A percentile compares a stretch with the other conserved stretches of the same genome.
Conservation (phyloP, 2,113 vertebrate species). For the Lutjanus erythropterus region DNA sequence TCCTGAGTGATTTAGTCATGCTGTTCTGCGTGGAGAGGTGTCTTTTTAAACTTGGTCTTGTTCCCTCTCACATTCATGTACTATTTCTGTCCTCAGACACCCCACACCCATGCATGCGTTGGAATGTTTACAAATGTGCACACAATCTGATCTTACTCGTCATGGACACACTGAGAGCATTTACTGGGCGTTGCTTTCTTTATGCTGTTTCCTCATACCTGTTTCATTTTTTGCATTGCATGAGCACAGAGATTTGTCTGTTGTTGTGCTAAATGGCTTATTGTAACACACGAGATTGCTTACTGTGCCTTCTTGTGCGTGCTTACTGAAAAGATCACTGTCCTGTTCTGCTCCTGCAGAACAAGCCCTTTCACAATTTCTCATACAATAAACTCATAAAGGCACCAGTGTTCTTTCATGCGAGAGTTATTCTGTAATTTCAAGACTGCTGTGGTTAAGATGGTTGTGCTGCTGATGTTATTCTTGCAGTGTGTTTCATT, state of each 20-base stretch:
- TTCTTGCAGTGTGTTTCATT: neutral
- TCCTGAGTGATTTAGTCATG: slow-evolving; percentile 81
- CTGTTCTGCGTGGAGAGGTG: slow-evolving; percentile 55
- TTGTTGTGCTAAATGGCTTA: slow-evolving; percentile 32
- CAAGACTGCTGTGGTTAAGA: neutral
- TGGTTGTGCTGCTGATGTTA: neutral
- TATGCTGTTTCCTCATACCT: slow-evolving; percentile 13
- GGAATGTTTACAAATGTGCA: slow-evolving; percentile 42
- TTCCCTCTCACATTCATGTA: slow-evolving; percentile 57
- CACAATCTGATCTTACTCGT: slow-evolving; percentile 32
- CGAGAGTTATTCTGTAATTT: slow-evolving; percentile 35
- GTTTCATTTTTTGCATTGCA: neutral
- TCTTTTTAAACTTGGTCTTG: slow-evolving; percentile 67
- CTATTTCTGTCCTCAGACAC: slow-evolving; percentile 71
- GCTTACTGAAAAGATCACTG: slow-evolving; percentile 55
- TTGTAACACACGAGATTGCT: slow-evolving; percentile 42
- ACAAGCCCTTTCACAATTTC: slow-evolving; percentile 63
- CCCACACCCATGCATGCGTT: slow-evolving; percentile 16
- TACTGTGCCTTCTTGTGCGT: slow-evolving; percentile 49
- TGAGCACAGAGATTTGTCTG: slow-evolving; percentile 5
- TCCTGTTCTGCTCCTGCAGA: slow-evolving; percentile 56
- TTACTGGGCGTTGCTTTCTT: neutral
- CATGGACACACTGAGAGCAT: neutral
- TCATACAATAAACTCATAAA: slow-evolving; percentile 56
- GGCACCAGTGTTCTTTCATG: slow-evolving; percentile 56